A percentile compares a stretch with the other conserved stretches of the same genome.
These are phyloP conservation scores for Petrophora chlorosata DNA, from an alignment of 2,888 invertebrate species.

Conservation along the genomic window DNA sequence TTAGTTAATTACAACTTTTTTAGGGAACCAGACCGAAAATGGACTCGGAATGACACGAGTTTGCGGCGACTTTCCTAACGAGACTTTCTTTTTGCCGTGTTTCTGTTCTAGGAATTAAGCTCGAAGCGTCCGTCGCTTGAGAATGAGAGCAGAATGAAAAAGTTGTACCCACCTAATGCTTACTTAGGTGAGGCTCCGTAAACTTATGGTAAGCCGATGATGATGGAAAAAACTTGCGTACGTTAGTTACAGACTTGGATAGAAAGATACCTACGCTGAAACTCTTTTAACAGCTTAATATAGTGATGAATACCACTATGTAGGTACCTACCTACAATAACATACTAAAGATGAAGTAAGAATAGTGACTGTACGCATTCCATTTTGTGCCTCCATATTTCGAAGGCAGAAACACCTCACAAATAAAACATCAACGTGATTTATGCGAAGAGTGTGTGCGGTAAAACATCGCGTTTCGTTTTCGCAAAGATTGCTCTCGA, in stretches of 20 bases:
- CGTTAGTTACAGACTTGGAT: not conserved
- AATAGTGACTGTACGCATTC: constrained; percentile 11
- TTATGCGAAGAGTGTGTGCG: constrained; percentile 25
- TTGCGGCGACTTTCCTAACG: constrained; percentile 25
- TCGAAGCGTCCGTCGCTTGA: constrained; percentile 12
- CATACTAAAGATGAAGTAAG: not conserved
- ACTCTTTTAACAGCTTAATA: no score
- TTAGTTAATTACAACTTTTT: constrained; percentile 37
- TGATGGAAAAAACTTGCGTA: constrained; percentile 13
- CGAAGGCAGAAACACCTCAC: constrained; percentile 21
- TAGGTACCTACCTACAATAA: no score
- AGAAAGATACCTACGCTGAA: not conserved
- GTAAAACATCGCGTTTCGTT: constrained; percentile 34
- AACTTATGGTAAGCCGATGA: constrained; percentile 19
- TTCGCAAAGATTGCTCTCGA: constrained; percentile 44
- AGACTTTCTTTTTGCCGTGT: constrained; percentile 25
- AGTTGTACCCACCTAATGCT: constrained; percentile 18
- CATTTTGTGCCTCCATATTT: constrained; percentile 4
- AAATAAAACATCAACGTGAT: constrained; percentile 28
- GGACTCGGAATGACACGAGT: constrained; percentile 25
- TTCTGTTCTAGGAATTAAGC: constrained; percentile 23
- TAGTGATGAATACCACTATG: no score
- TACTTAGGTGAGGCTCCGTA: constrained; percentile 14
- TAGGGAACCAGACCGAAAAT: constrained; percentile 25
- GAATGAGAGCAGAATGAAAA: constrained; percentile 14